Conservation (phyloP, 30 jellyfish, hydroid and myxozoan genomes). For the Cassiopea andromeda region DNA sequence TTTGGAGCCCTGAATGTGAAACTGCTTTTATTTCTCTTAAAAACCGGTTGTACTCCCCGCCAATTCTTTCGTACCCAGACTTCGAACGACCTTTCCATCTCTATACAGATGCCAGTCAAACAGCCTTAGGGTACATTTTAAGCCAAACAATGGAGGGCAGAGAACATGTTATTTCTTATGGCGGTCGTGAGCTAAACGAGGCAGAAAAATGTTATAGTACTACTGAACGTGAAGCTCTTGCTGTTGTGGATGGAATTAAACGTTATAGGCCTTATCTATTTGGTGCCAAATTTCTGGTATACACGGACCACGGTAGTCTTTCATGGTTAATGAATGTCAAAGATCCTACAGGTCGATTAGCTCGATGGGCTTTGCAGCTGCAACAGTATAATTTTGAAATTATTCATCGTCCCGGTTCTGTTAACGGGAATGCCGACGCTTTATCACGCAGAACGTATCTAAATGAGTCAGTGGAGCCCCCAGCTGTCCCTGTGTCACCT, state of each 20-base stretch:
- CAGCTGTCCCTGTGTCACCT: background rate
- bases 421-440: constrained; percentile 38
- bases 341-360: constrained; percentile 36
- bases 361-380: constrained; percentile 19
- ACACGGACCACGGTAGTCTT: constrained; percentile 48
- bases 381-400: constrained; percentile 49
- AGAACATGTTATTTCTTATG: constrained; percentile 57
- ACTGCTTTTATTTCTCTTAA: constrained; percentile 4
- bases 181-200: constrained; percentile 34
- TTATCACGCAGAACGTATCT: constrained; percentile 23
- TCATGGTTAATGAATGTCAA: constrained; percentile 50
- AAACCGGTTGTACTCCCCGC: constrained; percentile 30
- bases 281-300: constrained; percentile 19
- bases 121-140: constrained; percentile 44
- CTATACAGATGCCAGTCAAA: constrained; percentile 49
- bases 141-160: constrained; percentile 30
- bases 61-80: constrained; percentile 42
- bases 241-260: constrained; percentile 58
- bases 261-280: constrained; percentile 32
- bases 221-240: constrained; percentile 62
- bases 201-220: constrained; percentile 55
- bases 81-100: constrained; percentile 47
- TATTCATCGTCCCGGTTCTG: constrained; percentile 38
- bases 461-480: background rate
- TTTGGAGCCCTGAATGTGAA: constrained; percentile 44